phyloP scores from a whole-genome alignment of 2,888 invertebrate genomes.

The Mycalesis mineus region DNA sequence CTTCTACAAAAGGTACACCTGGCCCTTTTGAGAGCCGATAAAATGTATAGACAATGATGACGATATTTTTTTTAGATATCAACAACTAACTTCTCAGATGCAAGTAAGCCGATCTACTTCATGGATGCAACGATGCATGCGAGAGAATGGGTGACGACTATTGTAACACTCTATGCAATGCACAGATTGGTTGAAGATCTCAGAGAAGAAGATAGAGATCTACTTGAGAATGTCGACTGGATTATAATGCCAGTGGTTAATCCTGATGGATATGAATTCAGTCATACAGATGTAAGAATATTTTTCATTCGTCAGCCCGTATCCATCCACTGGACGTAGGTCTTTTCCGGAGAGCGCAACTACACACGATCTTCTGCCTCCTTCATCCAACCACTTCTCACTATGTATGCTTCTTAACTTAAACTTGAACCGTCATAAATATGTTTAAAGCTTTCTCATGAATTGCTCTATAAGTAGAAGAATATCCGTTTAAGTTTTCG shows the following conservation, averaged over 20 bases:
- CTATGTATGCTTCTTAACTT: too few relatives aligned
- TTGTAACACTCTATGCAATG: slow-evolving; percentile 78
- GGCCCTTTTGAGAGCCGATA: too few relatives aligned
- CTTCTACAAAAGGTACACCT: too few relatives aligned
- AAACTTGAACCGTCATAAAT: too few relatives aligned
- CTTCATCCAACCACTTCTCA: too few relatives aligned
- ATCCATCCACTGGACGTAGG: too few relatives aligned
- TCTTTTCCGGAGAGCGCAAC: too few relatives aligned
- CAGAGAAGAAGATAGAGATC: slow-evolving; percentile 46
- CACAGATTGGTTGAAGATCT: slow-evolving; percentile 76
- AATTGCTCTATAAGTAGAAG: too few relatives aligned
- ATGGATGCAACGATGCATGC: slow-evolving; percentile 81
- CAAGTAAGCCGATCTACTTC: slow-evolving; percentile 69
- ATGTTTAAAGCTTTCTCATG: too few relatives aligned
- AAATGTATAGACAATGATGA: neutral
- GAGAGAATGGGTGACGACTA: slow-evolving; percentile 83
- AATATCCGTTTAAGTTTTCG: too few relatives aligned
- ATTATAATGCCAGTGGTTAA: slow-evolving; percentile 82
- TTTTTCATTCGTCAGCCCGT: neutral
- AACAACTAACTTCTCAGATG: slow-evolving; percentile 59
- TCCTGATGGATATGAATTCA: slow-evolving; percentile 85
- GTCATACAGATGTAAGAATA: slow-evolving; percentile 59
- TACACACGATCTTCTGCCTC: too few relatives aligned
- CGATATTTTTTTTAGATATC: slow-evolving; percentile 67
- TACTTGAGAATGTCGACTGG: slow-evolving; percentile 81